These are phyloP conservation scores for Tenthredo scrophulariae DNA, from an alignment of 2,888 invertebrate species.

Conservation along the genomic window DNA sequence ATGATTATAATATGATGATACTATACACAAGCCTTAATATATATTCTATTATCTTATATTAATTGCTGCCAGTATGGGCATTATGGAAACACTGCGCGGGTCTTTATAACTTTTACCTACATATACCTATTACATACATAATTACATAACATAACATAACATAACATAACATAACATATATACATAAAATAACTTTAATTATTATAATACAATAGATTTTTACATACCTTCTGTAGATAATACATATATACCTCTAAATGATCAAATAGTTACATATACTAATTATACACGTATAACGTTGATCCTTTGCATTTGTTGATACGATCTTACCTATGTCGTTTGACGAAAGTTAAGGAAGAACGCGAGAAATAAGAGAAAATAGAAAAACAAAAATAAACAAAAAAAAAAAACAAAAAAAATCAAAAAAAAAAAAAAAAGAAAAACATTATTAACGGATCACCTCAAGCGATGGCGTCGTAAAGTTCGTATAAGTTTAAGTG, in stretches of 20 bases:
- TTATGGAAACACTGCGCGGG: constrained; percentile 74
- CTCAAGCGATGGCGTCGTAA: constrained; percentile 21
- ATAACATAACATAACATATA: neutral
- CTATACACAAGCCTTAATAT: constrained; percentile 68
- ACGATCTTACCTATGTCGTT: neutral
- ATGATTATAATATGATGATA: constrained; percentile 21
- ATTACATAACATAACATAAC: neutral
- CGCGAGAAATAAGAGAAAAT: neutral
- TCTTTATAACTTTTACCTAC: constrained; percentile 63
- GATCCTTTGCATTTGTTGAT: neutral
- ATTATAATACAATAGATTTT: neutral
- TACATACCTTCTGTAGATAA: neutral
- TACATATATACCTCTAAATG: constrained; percentile 9
- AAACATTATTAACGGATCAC: constrained; percentile 20
- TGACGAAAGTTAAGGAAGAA: neutral
- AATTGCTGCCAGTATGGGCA: constrained; percentile 77
- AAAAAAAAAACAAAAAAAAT: neutral
- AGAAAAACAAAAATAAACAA: neutral
- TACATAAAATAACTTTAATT: neutral
- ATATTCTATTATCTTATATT: constrained; percentile 74
- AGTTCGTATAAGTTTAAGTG: constrained; percentile 43
- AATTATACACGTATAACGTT: neutral
- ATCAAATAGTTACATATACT: neutral
- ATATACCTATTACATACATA: constrained; percentile 1
- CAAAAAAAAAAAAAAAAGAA: neutral